A percentile compares a stretch with the other conserved stretches of the same genome.
These are phyloP conservation scores for Sycophila sp. DNA, from an alignment of 1,140 invertebrate species.

Conservation along the genomic window DNA sequence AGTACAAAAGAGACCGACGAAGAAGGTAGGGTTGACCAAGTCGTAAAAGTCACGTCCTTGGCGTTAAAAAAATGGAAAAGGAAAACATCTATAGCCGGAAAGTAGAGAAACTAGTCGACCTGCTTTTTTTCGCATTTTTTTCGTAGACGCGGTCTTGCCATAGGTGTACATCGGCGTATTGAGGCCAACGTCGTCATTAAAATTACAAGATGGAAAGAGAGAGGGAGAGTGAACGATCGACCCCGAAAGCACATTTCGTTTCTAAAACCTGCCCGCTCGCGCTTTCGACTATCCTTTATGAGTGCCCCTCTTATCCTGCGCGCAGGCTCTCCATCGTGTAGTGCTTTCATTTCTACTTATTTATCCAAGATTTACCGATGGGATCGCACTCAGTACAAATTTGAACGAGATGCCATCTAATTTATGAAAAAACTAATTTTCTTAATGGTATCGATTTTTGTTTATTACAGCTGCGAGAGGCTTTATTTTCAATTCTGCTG, in stretches of 20 bases:
- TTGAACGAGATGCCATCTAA: too few species aligned
- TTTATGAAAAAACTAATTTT: too few species aligned
- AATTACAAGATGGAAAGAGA: slow-evolving; percentile 17
- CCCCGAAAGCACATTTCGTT: neutral
- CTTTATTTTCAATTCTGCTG: too few species aligned
- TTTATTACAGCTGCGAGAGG: too few species aligned
- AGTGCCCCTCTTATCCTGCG: neutral
- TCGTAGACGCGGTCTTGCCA: neutral
- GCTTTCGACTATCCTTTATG: neutral
- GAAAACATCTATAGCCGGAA: too few species aligned
- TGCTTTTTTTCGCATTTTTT: neutral
- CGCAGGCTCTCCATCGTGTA: neutral
- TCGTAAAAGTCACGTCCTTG: too few species aligned
- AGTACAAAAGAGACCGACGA: neutral
- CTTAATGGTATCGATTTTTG: too few species aligned
- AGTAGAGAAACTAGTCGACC: neutral
- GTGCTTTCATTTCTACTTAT: neutral
- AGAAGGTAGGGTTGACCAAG: too few species aligned
- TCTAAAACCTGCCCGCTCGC: neutral
- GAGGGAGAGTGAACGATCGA: neutral
- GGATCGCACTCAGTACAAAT: too few species aligned
- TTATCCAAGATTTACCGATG: too few species aligned
- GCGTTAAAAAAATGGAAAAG: neutral
- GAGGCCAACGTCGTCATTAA: slow-evolving; percentile 20
- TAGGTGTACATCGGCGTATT: slow-evolving; percentile 1